Percentiles rank a stretch among this genome's conserved stretches.
These are phyloP conservation scores for roundworm (Caenorhabditis elegans) DNA, from an alignment of 1,140 invertebrate species.

Conservation along the genomic window DNA sequence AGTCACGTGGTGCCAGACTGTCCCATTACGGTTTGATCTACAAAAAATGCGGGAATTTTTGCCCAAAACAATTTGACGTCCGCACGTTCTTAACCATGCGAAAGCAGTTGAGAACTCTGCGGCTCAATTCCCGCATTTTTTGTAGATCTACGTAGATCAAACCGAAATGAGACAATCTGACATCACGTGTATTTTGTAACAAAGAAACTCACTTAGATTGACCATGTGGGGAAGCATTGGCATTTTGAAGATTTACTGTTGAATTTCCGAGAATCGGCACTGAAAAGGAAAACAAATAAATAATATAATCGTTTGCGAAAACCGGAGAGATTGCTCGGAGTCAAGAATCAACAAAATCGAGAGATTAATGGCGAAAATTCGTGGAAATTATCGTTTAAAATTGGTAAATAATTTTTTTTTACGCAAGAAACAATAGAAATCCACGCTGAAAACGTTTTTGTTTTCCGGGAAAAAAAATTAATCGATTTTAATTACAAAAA, in stretches of 20 bases:
- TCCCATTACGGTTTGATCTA: no score
- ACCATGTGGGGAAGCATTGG: constrained; percentile 1
- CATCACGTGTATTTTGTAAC: no score
- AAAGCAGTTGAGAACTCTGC: background rate
- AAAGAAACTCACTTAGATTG: background rate
- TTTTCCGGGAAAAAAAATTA: no score
- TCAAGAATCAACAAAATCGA: background rate
- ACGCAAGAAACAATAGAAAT: no score
- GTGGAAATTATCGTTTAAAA: background rate
- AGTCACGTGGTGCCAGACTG: no score
- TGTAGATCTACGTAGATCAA: no score
- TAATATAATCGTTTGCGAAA: background rate
- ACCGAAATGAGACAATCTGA: background rate
- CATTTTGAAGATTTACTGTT: background rate
- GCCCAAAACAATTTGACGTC: background rate
- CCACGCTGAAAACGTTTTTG: no score
- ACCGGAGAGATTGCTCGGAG: background rate
- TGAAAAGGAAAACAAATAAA: background rate
- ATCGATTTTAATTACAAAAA: no score
- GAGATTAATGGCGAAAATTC: background rate
- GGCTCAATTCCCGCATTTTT: no score
- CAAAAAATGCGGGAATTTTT: background rate
- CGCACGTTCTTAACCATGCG: no score
- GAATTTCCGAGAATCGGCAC: background rate
- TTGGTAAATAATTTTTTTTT: no score